These are phyloP conservation scores for Tetragnatha versicolor DNA, from an alignment of 1,140 invertebrate species.

Conservation along the genomic window DNA sequence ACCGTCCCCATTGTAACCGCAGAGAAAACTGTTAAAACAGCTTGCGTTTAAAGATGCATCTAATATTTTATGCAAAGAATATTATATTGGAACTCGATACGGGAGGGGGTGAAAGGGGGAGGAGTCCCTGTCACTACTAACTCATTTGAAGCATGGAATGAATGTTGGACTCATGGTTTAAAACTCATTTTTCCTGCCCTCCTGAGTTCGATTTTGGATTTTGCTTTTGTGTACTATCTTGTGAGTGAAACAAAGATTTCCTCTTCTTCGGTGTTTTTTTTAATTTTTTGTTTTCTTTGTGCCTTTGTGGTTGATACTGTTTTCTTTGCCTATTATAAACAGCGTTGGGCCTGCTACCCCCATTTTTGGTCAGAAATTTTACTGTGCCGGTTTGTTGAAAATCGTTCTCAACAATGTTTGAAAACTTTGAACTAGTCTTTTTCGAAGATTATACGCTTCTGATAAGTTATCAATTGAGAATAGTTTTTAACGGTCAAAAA, in stretches of 20 bases:
- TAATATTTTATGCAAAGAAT: slow-evolving; percentile 49
- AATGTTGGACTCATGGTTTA: slow-evolving; percentile 38
- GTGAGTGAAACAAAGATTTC: not conserved
- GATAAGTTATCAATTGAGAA: too few species aligned
- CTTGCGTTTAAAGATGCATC: slow-evolving; percentile 39
- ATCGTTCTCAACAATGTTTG: too few species aligned
- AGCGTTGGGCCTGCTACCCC: not conserved
- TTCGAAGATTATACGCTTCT: too few species aligned
- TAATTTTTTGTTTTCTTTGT: not conserved
- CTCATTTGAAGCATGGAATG: slow-evolving; percentile 27
- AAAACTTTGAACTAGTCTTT: too few species aligned
- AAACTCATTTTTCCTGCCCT: slow-evolving; percentile 25
- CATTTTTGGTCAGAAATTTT: too few species aligned
- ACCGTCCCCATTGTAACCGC: slow-evolving; percentile 18
- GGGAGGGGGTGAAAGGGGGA: not conserved
- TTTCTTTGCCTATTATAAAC: not conserved
- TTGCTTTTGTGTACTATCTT: slow-evolving; percentile 3
- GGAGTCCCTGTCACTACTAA: not conserved
- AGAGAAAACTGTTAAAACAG: slow-evolving; percentile 43
- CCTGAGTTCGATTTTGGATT: slow-evolving; percentile 41
- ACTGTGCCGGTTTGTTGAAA: too few species aligned
- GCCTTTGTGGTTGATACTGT: not conserved
- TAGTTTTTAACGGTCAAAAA: too few species aligned
- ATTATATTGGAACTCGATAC: slow-evolving; percentile 46
- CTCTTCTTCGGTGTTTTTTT: not conserved